These are phyloP conservation scores for Ctenicera cuprea DNA, from an alignment of 2,888 invertebrate species.

Conservation along the genomic window DNA sequence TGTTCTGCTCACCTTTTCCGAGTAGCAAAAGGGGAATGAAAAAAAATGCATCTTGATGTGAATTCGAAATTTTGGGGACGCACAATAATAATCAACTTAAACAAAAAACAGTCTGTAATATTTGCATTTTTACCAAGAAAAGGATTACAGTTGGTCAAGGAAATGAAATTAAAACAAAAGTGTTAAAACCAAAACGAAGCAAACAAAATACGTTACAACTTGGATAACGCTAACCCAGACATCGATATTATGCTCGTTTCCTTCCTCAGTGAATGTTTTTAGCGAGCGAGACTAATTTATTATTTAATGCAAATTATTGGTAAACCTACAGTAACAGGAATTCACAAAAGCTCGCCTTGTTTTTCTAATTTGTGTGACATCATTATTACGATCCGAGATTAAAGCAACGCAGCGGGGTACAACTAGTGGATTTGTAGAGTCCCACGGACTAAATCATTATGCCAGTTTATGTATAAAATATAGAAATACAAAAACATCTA, in stretches of 20 bases:
- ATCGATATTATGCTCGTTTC: neutral
- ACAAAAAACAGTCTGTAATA: too few relatives aligned
- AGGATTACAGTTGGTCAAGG: too few relatives aligned
- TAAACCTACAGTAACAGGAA: slow-evolving; percentile 14
- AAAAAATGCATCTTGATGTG: too few relatives aligned
- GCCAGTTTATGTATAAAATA: neutral
- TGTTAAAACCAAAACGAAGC: too few relatives aligned
- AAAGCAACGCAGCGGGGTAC: neutral
- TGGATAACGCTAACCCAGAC: too few relatives aligned
- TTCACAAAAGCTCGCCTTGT: slow-evolving; percentile 2
- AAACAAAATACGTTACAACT: too few relatives aligned
- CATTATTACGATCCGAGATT: slow-evolving; percentile 14
- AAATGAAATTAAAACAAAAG: too few relatives aligned
- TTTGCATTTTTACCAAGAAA: too few relatives aligned
- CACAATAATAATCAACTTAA: too few relatives aligned
- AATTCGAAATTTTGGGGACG: too few relatives aligned
- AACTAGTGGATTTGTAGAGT: slow-evolving; percentile 8
- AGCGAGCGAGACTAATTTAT: neutral
- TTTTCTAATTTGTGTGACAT: slow-evolving; percentile 15
- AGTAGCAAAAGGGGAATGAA: too few relatives aligned
- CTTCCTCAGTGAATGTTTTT: neutral
- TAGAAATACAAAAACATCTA: neutral
- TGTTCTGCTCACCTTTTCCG: too few relatives aligned
- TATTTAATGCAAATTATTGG: slow-evolving; percentile 11
- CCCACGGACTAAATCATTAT: slow-evolving; percentile 7